Evolutionary conservation across 2,888 invertebrate species (phyloP).

Genomic region (Diarsia rubi): DNA sequence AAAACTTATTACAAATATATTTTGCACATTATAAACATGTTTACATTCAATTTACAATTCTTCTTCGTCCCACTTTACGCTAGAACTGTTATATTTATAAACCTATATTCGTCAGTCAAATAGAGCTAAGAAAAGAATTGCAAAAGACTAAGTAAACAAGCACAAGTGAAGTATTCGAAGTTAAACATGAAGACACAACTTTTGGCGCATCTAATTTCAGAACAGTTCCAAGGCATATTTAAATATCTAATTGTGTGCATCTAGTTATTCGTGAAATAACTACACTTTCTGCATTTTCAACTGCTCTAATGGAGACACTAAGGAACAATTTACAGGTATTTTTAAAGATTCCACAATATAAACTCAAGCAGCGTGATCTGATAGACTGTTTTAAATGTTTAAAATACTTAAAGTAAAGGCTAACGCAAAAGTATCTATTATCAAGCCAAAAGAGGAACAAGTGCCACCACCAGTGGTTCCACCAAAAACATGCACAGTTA

Average conservation of each 20-base stretch:
- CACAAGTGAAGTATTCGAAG: constrained; percentile 36
- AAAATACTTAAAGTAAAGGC: not conserved
- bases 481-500: constrained; percentile 4
- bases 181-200: constrained; percentile 8
- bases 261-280: constrained; percentile 14
- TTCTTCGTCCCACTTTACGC: constrained; percentile 13
- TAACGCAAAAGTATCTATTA: not conserved
- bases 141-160: constrained; percentile 39
- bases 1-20: constrained; percentile 28
- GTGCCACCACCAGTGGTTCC: not conserved
- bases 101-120: constrained; percentile 24
- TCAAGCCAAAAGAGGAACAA: not conserved
- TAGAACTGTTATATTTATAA: constrained; percentile 15
- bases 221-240: constrained; percentile 31
- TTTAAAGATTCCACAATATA: not conserved
- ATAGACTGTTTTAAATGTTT: not conserved
- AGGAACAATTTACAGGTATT: no score
- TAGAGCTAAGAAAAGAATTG: constrained; percentile 29
- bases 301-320: not conserved
- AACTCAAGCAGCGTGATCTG: not conserved
- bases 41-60: constrained; percentile 43
- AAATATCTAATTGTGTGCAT: constrained; percentile 32
- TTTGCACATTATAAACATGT: constrained; percentile 36
- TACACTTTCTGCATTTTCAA: not conserved
- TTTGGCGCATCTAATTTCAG: constrained; percentile 14